Evolutionary conservation across 2,888 invertebrate genomes (phyloP).

Genomic region (Caenorhabditis sulstoni): DNA sequence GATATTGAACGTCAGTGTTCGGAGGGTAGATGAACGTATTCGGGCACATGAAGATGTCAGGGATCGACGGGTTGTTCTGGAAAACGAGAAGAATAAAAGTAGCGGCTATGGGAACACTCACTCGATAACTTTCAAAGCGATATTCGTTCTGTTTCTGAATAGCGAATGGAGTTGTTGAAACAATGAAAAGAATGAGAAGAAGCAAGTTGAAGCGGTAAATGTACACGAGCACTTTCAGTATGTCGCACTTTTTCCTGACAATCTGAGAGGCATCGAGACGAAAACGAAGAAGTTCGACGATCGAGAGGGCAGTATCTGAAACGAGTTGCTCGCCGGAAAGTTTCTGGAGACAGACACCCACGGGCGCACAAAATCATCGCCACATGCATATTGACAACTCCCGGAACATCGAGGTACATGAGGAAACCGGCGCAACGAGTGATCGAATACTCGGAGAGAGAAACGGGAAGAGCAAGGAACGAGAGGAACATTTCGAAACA

Average conservation of each 20-base stretch:
- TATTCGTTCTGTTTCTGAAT: slow-evolving; percentile 17
- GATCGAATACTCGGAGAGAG: neutral
- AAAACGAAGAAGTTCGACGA: slow-evolving; percentile 20
- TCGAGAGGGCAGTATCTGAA: slow-evolving; percentile 26
- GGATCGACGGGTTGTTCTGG: neutral
- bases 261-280: slow-evolving; percentile 24
- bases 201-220: slow-evolving; percentile 21
- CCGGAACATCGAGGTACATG: slow-evolving; percentile 32
- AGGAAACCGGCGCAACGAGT: slow-evolving; percentile 11
- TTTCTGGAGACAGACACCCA: neutral
- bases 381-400: slow-evolving; percentile 2
- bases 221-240: slow-evolving; percentile 19
- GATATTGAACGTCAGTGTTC: slow-evolving; percentile 22
- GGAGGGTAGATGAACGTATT: slow-evolving; percentile 22
- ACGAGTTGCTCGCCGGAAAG: too few species aligned
- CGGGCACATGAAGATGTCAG: neutral
- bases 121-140: neutral
- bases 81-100: too few species aligned
- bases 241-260: slow-evolving; percentile 4
- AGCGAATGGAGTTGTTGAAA: slow-evolving; percentile 13
- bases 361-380: slow-evolving; percentile 18
- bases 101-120: neutral
- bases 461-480: slow-evolving; percentile 23
- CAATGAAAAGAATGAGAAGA: slow-evolving; percentile 4
- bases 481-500: slow-evolving; percentile 33